phyloP scores from a whole-genome alignment of 2,888 invertebrate species.

The Ypsolopha scabrella region DNA sequence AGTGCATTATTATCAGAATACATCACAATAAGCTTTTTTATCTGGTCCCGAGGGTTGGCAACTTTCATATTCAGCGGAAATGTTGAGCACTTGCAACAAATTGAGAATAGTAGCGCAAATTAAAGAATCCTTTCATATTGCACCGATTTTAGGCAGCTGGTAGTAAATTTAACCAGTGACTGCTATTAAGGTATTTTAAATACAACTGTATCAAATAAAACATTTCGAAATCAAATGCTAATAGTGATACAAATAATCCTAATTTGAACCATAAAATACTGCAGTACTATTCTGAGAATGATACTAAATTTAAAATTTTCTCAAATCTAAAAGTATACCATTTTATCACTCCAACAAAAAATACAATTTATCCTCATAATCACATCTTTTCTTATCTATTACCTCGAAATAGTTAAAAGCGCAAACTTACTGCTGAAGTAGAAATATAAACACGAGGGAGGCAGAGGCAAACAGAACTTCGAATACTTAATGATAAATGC shows the following conservation, averaged over 20 bases:
- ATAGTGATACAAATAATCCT: neutral
- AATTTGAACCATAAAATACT: neutral
- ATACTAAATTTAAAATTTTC: neutral
- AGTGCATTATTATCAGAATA: too few relatives aligned
- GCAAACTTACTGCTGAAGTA: constrained; percentile 1
- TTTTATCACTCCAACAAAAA: neutral
- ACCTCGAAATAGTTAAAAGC: neutral
- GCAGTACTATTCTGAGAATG: neutral
- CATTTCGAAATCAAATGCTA: neutral
- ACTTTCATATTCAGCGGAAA: too few relatives aligned
- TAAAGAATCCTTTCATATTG: too few relatives aligned
- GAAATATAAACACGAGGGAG: constrained; percentile 7
- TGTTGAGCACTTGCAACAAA: too few relatives aligned
- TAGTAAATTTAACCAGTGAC: too few relatives aligned
- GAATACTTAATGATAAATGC: constrained; percentile 34
- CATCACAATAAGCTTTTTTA: too few relatives aligned
- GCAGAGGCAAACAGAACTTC: constrained; percentile 11
- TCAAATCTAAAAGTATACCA: neutral
- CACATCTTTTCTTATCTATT: neutral
- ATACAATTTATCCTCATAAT: neutral
- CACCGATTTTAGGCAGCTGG: too few relatives aligned
- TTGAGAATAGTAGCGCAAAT: too few relatives aligned
- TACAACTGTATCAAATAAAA: too few relatives aligned
- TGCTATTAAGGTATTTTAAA: too few relatives aligned
- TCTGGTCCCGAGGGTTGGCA: too few relatives aligned